These are phyloP conservation scores for Elaphurus davidianus DNA, from an alignment of 2,113 vertebrate genomes.

Conservation along the genomic window DNA sequence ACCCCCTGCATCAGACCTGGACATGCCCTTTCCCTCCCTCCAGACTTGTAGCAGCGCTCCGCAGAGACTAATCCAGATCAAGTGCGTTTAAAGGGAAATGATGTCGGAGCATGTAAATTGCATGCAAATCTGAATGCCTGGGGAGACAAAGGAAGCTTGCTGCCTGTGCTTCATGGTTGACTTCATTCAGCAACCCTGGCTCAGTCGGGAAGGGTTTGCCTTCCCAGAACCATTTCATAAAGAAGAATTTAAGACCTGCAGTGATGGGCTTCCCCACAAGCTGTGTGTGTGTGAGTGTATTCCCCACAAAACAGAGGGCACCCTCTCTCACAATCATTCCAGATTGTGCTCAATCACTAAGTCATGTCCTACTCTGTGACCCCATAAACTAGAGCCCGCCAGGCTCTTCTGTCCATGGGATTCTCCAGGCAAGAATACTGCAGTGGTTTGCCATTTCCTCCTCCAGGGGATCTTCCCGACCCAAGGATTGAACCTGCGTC, in stretches of 20 bases:
- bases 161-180: background rate
- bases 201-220: background rate
- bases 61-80: background rate
- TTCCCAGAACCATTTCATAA: background rate
- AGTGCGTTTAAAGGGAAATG: background rate
- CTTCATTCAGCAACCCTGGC: background rate
- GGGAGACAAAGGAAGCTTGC: background rate
- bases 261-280: background rate
- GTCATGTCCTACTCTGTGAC: background rate
- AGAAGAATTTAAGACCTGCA: background rate
- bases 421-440: background rate
- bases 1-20: background rate
- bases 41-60: background rate
- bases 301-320: rapidly evolving
- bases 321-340: background rate
- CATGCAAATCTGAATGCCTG: background rate
- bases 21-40: background rate
- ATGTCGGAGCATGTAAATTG: background rate
- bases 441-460: background rate
- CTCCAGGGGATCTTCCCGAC: background rate
- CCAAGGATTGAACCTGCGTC: rapidly evolving
- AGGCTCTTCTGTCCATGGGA: background rate
- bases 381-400: background rate
- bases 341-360: background rate
- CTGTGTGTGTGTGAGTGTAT: background rate